Percentiles rank a stretch among this genome's conserved stretches.
phyloP scores from a whole-genome alignment of 2,797 vertebrate genomes.

The Pterois miles region DNA sequence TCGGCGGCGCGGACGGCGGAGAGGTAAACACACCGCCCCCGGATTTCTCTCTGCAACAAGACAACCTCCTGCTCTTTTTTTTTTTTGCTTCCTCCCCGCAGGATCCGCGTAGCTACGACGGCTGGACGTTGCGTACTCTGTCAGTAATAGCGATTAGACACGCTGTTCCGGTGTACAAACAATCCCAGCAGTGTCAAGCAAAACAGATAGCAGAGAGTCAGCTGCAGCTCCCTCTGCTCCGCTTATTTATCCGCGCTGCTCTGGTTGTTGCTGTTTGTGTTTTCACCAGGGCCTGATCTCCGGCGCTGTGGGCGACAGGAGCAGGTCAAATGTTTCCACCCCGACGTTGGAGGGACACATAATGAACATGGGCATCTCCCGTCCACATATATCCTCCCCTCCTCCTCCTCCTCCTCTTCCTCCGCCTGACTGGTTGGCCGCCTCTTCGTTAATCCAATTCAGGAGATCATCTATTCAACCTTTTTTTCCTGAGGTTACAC shows the following conservation, averaged over 20 bases:
- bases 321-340: slow-evolving; percentile 64
- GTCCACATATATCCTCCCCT: slow-evolving; percentile 39
- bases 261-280: not conserved
- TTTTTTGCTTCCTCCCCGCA: too few species aligned
- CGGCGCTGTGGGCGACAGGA: slow-evolving; percentile 47
- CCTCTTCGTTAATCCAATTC: slow-evolving; percentile 71
- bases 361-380: slow-evolving; percentile 67
- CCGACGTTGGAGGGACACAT: slow-evolving; percentile 44
- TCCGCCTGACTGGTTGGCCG: slow-evolving; percentile 55
- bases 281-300: slow-evolving; percentile 16
- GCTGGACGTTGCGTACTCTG: slow-evolving; percentile 44
- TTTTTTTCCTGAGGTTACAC: slow-evolving; percentile 54
- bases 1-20: slow-evolving; percentile 43
- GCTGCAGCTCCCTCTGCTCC: too few species aligned
- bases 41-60: slow-evolving; percentile 22
- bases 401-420: slow-evolving; percentile 16
- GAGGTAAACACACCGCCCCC: slow-evolving; percentile 72
- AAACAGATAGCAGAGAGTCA: slow-evolving; percentile 27
- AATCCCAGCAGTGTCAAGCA: slow-evolving; percentile 3
- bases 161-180: slow-evolving; percentile 45
- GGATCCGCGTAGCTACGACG: too few species aligned
- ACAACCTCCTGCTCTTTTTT: not conserved
- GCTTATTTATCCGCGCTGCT: too few species aligned
- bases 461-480: slow-evolving; percentile 73
- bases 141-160: slow-evolving; percentile 1